These are phyloP conservation scores for Ctena decussata DNA, from an alignment of 2,888 invertebrate species.

Conservation along the genomic window DNA sequence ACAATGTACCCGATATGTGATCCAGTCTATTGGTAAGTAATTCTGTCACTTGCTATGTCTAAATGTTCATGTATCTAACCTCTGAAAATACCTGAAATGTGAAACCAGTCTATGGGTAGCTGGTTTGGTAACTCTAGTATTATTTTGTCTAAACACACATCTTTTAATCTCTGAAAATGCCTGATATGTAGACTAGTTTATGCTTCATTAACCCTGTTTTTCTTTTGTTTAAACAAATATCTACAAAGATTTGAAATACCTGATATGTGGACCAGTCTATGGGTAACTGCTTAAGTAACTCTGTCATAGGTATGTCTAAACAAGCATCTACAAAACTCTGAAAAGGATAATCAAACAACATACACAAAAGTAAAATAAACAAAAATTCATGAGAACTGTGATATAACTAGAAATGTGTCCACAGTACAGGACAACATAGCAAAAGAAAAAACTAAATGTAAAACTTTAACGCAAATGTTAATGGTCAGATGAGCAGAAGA, in stretches of 20 bases:
- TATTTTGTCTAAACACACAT: constrained; percentile 84
- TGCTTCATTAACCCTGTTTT: too few species aligned
- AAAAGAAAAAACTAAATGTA: too few species aligned
- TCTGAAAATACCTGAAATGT: constrained; percentile 87
- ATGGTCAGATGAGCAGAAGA: too few species aligned
- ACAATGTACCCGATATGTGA: too few species aligned
- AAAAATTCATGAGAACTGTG: too few species aligned
- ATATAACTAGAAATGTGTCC: too few species aligned
- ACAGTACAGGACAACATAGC: too few species aligned
- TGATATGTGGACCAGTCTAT: constrained; percentile 91
- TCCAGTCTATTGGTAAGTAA: constrained; percentile 89
- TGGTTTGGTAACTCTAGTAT: constrained; percentile 73
- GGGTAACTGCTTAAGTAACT: constrained; percentile 72
- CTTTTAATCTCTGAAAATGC: constrained; percentile 80
- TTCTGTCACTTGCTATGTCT: constrained; percentile 77
- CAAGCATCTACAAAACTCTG: constrained; percentile 84
- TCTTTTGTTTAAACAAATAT: too few species aligned
- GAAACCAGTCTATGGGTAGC: constrained; percentile 89
- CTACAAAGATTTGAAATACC: constrained; percentile 82
- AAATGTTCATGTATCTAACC: constrained; percentile 83
- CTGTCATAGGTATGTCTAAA: constrained; percentile 81
- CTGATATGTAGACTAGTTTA: background rate
- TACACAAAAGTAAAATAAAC: too few species aligned
- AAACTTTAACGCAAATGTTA: too few species aligned
- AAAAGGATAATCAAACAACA: constrained; percentile 20